These are phyloP conservation scores for Amphibalanus amphitrite DNA, from an alignment of 1,140 invertebrate genomes.

Conservation along the genomic window DNA sequence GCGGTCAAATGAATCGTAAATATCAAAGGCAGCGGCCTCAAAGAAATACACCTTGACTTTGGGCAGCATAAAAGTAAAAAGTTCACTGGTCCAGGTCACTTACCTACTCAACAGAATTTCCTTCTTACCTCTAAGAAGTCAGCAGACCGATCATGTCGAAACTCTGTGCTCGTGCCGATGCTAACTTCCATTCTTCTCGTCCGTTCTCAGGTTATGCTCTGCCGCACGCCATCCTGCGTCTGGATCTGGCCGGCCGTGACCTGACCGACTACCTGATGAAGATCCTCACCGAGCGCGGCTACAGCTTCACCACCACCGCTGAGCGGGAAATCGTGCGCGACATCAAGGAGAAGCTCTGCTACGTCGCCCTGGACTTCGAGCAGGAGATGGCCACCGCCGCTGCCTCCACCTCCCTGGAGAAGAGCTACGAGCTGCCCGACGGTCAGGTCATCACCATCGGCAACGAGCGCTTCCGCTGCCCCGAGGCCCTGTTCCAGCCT, in stretches of 20 bases:
- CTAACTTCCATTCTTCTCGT: conserved; percentile 26
- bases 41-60: conserved; percentile 14
- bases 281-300: conserved; percentile 32
- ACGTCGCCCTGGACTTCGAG: conserved; percentile 80
- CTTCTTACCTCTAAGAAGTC: conserved; percentile 45
- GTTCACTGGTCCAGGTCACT: conserved; percentile 33
- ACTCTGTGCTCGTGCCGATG: conserved; percentile 43
- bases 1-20: conserved; percentile 80
- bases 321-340: conserved; percentile 84
- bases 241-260: conserved; percentile 37
- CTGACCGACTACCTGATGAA: conserved; percentile 38
- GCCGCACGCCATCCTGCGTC: conserved; percentile 32
- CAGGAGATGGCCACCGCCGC: conserved; percentile 73
- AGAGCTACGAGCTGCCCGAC: conserved; percentile 68
- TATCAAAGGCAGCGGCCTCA: conserved; percentile 66
- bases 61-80: conserved; percentile 25
- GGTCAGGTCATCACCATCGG: conserved; percentile 58
- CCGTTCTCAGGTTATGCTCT: conserved; percentile 30
- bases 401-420: conserved; percentile 74
- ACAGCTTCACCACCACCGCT: conserved; percentile 37
- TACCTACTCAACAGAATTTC: conserved; percentile 29
- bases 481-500: conserved; percentile 36
- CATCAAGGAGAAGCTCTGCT: conserved; percentile 84
- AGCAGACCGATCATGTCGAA: conserved; percentile 86
- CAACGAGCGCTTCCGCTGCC: conserved; percentile 43